phyloP scores from a whole-genome alignment of 2,888 invertebrate species.

The Pammene fasciana region DNA sequence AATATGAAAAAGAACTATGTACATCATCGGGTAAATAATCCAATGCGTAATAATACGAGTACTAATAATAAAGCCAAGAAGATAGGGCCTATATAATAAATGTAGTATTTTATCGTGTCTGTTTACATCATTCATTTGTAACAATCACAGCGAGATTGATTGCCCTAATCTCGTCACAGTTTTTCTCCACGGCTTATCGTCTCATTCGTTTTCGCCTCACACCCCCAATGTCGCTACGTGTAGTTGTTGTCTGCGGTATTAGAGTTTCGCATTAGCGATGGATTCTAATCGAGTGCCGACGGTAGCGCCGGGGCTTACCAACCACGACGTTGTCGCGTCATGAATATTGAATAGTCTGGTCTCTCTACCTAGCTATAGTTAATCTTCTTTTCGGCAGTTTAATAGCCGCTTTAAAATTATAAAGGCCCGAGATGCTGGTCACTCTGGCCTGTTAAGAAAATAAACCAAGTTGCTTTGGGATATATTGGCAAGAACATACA shows the following conservation, averaged over 20 bases:
- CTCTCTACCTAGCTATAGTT: constrained; percentile 55
- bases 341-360: constrained; percentile 62
- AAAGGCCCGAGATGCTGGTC: constrained; percentile 45
- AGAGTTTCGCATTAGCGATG: constrained; percentile 33
- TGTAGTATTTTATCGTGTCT: not conserved
- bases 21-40: too few relatives aligned
- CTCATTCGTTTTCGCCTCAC: constrained; percentile 22
- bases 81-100: not conserved
- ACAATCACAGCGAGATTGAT: constrained; percentile 1
- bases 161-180: constrained; percentile 9
- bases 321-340: constrained; percentile 56
- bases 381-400: constrained; percentile 59
- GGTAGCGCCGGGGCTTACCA: constrained; percentile 54
- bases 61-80: not conserved
- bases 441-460: not conserved
- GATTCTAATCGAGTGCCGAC: constrained; percentile 49
- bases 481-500: too few relatives aligned
- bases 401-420: constrained; percentile 57
- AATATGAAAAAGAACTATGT: too few relatives aligned
- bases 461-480: not conserved
- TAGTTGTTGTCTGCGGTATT: constrained; percentile 26
- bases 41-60: too few relatives aligned
- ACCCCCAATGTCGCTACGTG: constrained; percentile 17
- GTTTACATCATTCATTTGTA: not conserved
- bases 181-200: constrained; percentile 9